Conservation (phyloP, 2,888 invertebrate species). For the Zaprionus obscuricornis region DNA sequence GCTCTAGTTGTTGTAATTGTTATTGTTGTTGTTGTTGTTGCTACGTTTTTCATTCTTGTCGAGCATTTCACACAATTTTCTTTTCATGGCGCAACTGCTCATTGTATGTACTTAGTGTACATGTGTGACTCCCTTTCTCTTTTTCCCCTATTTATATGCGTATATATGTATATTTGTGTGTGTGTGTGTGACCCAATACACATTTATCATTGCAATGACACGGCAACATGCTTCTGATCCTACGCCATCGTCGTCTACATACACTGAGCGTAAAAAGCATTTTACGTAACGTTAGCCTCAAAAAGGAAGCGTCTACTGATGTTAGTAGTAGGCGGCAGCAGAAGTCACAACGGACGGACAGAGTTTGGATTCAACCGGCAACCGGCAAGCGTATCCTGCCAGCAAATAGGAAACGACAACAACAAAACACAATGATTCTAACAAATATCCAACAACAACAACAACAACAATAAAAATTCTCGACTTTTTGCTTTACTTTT, state of each 20-base stretch:
- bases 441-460: conserved; percentile 24
- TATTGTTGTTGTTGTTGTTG: conserved; percentile 8
- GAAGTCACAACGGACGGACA: neutral
- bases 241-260: neutral
- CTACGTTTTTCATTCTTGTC: neutral
- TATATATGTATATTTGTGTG: conserved; percentile 10
- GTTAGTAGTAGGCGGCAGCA: no score
- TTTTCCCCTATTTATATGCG: neutral
- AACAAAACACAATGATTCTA: conserved; percentile 32
- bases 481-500: conserved; percentile 55
- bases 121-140: conserved; percentile 7
- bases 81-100: conserved; percentile 48
- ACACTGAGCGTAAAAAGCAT: conserved; percentile 47
- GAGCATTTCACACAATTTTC: conserved; percentile 62
- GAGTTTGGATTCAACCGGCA: conserved; percentile 21
- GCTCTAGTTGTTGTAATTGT: neutral
- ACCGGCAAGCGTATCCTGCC: conserved; percentile 50
- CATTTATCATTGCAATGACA: conserved; percentile 78
- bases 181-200: conserved; percentile 54
- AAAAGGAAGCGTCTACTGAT: conserved; percentile 25
- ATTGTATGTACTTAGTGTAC: conserved; percentile 48
- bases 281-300: conserved; percentile 54
- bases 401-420: conserved; percentile 50
- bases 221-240: conserved; percentile 55
- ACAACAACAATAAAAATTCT: conserved; percentile 29